phyloP scores from a whole-genome alignment of 1,140 invertebrate species.

The Amyelois transitella region DNA sequence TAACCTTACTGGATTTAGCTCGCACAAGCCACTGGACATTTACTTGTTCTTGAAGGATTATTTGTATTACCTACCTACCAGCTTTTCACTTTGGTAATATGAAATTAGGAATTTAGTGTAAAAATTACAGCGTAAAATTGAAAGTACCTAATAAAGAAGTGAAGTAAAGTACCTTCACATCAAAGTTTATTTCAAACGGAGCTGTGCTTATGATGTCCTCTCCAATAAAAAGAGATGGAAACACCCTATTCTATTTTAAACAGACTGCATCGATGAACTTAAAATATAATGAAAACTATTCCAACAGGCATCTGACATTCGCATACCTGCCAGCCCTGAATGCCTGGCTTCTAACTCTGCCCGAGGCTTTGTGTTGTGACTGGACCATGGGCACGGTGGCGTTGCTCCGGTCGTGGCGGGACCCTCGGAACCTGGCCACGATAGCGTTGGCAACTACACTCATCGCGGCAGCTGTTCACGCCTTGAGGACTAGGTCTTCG shows the following conservation, averaged over 20 bases:
- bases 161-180: too few species aligned
- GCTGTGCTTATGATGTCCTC: too few species aligned
- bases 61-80: too few species aligned
- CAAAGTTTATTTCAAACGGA: too few species aligned
- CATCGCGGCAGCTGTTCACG: conserved; percentile 77
- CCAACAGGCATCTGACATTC: conserved; percentile 89
- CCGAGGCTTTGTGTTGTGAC: conserved; percentile 94
- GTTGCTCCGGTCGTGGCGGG: conserved; percentile 85
- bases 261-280: not conserved
- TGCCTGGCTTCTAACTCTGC: conserved; percentile 91
- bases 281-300: not conserved
- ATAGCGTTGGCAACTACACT: conserved; percentile 81
- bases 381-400: conserved; percentile 99
- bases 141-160: too few species aligned
- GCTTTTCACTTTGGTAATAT: too few species aligned
- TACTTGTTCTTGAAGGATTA: not conserved
- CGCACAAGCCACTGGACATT: not conserved
- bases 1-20: not conserved
- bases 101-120: too few species aligned
- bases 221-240: too few species aligned
- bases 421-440: conserved; percentile 91
- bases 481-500: conserved; percentile 80
- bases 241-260: too few species aligned
- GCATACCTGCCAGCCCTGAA: conserved; percentile 95
- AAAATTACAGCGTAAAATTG: too few species aligned